Evolutionary conservation across 2,888 invertebrate species (phyloP), one percentile per base, ranked within the genome.

Genomic region (Macrosoma leucophasiata): DNA sequence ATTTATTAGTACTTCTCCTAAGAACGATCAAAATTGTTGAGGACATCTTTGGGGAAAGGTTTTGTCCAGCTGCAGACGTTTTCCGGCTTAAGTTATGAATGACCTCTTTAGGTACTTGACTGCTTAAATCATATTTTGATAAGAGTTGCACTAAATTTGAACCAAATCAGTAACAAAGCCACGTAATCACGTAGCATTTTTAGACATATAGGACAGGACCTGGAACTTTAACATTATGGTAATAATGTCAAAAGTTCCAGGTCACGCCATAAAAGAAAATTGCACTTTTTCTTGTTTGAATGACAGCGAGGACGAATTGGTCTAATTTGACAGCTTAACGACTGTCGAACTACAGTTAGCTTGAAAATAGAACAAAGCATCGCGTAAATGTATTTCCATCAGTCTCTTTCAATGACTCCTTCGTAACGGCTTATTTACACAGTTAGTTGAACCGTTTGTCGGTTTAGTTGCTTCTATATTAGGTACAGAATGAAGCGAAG

Each of bases 261-360:
- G 68, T 62, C 63, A 69, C 63, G 68, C 68, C 51, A 70, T 67
- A 65, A 71, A 70, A 70, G 62, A 58, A 67, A 68, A 75, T 69
- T 63, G 64, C 59, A 66, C 62, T 70, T 71, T 61, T 70, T 67
- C 62, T 67, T 66, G 55, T 63, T 59, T 49, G 42, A 66, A 71
- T 62, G 64, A 62, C 63, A 65, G 52, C 50, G 54, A 52, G 51
- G 65, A 64, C 58, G 57, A 65, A 60, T 66, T 62, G 55, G 54
- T 62, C 57, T 69, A 72, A 72, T 74, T 71, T 71, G 69, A 70
- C 67, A 71, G 58, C 54, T 59, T 65, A 71, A 73, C 65, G 62
- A 70, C 60, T 59, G 48, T 50, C 52, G 48, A 64, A 62, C 58
- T 50, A 49, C 53, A 48, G 51, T 58, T 55, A 58, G 52, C 48